Percentiles rank a stretch among this genome's conserved stretches.
phyloP scores from a whole-genome alignment of 2,888 invertebrate species.

The Aspidiotus destructor region DNA sequence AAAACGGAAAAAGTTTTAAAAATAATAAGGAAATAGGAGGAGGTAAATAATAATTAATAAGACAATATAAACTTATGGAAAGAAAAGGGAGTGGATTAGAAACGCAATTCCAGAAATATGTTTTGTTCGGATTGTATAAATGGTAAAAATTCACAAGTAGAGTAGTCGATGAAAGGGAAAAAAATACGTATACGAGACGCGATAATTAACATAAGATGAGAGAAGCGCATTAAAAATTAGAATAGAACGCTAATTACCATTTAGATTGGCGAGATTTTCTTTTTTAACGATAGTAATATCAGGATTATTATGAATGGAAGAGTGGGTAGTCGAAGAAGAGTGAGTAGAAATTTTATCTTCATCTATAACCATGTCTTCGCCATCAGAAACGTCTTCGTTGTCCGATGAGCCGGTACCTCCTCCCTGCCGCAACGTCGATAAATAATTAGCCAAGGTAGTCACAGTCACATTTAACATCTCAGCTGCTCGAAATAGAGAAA shows the following conservation, averaged over 20 bases:
- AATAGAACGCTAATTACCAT: conserved; percentile 30
- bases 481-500: conserved; percentile 61
- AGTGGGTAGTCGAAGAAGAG: conserved; percentile 36
- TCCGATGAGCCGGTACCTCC: conserved; percentile 38
- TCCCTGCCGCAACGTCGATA: conserved; percentile 48
- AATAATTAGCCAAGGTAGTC: conserved; percentile 61
- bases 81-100: no score
- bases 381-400: conserved; percentile 35
- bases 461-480: conserved; percentile 66
- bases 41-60: no score
- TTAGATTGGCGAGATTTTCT: conserved; percentile 41
- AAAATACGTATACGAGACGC: no score
- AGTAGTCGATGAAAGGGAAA: no score
- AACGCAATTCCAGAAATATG: no score
- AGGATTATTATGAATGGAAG: conserved; percentile 42
- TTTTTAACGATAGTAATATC: conserved; percentile 54
- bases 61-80: no score
- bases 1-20: no score
- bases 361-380: conserved; percentile 28
- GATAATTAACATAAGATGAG: no score
- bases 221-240: no score
- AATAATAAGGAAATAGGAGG: no score
- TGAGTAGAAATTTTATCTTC: conserved; percentile 28
- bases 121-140: neutral
- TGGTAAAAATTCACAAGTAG: neutral